Evolutionary conservation across 1,140 invertebrate species (phyloP).

Genomic region (Macrostomum lignano): DNA sequence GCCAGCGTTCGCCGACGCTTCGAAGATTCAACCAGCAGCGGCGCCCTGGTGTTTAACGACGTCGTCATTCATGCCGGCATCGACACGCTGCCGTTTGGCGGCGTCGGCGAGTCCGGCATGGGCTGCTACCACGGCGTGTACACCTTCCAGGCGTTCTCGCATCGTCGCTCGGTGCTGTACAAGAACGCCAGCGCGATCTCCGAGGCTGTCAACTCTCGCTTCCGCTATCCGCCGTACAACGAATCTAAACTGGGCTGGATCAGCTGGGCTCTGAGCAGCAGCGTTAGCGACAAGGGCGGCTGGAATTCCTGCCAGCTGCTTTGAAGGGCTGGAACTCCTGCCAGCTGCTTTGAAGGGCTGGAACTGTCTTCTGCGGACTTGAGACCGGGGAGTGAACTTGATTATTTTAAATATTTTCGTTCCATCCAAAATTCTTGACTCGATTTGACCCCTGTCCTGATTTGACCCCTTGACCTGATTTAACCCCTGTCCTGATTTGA

Average conservation of each 20-base stretch:
- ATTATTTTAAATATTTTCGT: no score
- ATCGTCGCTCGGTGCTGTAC: constrained; percentile 44
- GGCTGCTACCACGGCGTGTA: constrained; percentile 68
- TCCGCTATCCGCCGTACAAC: constrained; percentile 55
- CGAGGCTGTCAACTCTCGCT: constrained; percentile 15
- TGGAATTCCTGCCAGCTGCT: no score
- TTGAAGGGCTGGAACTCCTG: no score
- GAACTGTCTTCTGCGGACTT: no score
- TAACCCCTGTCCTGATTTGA: no score
- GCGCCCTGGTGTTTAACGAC: constrained; percentile 60
- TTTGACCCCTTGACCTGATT: no score
- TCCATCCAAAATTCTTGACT: no score
- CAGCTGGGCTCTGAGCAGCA: constrained; percentile 32
- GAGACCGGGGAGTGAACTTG: no score
- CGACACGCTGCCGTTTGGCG: constrained; percentile 34
- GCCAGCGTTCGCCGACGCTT: constrained; percentile 42
- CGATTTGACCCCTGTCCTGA: no score
- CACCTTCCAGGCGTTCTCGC: constrained; percentile 65
- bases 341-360: no score
- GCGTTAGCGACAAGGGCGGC: background rate
- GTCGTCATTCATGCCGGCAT: constrained; percentile 41
- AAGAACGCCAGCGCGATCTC: constrained; percentile 35
- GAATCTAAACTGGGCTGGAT: constrained; percentile 42
- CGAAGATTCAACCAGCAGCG: constrained; percentile 45
- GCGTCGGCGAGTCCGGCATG: constrained; percentile 57